Evolutionary conservation across 2,888 invertebrate species (phyloP).

Genomic region (Drosophila cyrtoloma): DNA sequence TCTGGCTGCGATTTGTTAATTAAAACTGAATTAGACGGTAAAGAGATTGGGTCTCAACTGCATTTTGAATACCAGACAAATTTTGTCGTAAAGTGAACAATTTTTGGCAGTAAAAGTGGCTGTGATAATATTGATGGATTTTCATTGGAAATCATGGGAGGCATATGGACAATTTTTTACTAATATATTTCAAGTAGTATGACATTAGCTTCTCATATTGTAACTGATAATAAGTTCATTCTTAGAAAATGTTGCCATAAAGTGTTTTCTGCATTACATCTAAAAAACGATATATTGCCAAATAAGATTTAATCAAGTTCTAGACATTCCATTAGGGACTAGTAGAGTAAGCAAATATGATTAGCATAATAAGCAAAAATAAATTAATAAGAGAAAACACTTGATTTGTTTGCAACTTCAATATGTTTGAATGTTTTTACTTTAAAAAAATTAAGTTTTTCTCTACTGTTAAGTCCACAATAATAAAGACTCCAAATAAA

Average conservation of each 20-base stretch:
- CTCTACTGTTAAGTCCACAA: neutral
- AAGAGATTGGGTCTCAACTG: slow-evolving; percentile 32
- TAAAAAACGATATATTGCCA: neutral
- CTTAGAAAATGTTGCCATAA: neutral
- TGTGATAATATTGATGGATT: neutral
- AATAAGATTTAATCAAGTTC: neutral
- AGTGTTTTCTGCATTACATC: neutral
- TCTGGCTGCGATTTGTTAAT: slow-evolving; percentile 75
- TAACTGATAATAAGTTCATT: neutral
- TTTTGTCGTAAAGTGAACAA: slow-evolving; percentile 1
- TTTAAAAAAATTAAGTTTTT: neutral
- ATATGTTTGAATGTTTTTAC: neutral
- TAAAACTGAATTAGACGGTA: slow-evolving; percentile 75
- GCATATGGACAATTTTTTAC: too few species aligned
- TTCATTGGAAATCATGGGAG: neutral
- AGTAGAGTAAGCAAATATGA: neutral
- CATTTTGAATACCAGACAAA: neutral
- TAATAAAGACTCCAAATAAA: neutral
- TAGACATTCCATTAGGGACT: too few species aligned
- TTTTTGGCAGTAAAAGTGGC: neutral
- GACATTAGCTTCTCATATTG: neutral
- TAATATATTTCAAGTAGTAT: neutral
- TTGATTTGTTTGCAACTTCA: neutral
- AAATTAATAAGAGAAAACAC: neutral
- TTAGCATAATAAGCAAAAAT: neutral